These are phyloP conservation scores for Isaurus tuberculatus DNA, from an alignment of 92 coral and sea anemone genomes.

Conservation along the genomic window DNA sequence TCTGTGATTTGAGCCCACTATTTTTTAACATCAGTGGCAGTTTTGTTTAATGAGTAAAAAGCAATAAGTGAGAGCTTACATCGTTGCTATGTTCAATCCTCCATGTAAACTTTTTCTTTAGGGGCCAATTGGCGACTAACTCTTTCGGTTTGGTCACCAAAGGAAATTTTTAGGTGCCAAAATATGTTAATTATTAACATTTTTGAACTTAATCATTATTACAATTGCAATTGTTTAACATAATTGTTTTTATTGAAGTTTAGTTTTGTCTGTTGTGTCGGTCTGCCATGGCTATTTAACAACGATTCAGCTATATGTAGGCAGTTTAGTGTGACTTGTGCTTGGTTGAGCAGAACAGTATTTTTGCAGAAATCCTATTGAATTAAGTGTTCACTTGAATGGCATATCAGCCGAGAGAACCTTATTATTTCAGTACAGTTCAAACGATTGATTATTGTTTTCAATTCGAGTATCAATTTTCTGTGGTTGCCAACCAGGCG, in stretches of 20 bases:
- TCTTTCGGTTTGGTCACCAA: constrained; percentile 35
- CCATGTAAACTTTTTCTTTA: constrained; percentile 30
- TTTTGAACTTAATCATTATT: constrained; percentile 33
- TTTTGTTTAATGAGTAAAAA: too few species aligned
- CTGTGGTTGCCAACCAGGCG: constrained; percentile 53
- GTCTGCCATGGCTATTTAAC: constrained; percentile 40
- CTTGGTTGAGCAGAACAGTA: constrained; percentile 33
- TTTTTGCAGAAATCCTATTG: constrained; percentile 15
- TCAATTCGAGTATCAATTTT: constrained; percentile 31
- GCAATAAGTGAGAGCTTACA: too few species aligned
- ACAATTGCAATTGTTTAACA: constrained; percentile 30
- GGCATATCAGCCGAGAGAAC: constrained; percentile 37
- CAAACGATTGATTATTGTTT: constrained; percentile 31
- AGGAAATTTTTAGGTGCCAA: constrained; percentile 36
- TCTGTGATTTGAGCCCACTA: too few species aligned
- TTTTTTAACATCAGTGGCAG: too few species aligned
- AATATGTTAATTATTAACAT: constrained; percentile 21
- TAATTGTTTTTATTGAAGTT: constrained; percentile 30
- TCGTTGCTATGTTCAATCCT: constrained; percentile 19
- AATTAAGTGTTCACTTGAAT: constrained; percentile 31
- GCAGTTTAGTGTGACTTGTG: constrained; percentile 34
- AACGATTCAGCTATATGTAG: constrained; percentile 34
- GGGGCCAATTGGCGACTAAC: constrained; percentile 40
- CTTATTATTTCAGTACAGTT: constrained; percentile 36
- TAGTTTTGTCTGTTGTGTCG: constrained; percentile 39